phyloP scores from a whole-genome alignment of 2,113 vertebrate species.

The Phocoena phocoena region DNA sequence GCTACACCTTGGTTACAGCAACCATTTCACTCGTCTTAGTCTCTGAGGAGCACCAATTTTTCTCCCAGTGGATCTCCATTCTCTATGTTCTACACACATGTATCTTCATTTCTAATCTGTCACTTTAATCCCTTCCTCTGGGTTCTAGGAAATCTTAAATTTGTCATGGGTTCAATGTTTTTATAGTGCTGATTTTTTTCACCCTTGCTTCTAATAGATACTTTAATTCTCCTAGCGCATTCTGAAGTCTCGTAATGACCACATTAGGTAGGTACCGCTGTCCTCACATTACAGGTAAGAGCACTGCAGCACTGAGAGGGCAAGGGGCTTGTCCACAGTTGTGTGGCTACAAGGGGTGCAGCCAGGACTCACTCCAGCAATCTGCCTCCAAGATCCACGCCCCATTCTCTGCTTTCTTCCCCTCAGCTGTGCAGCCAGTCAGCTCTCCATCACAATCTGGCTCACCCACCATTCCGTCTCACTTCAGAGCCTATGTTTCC shows the following conservation, averaged over 20 bases:
- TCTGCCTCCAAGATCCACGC: neutral
- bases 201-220: neutral
- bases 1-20: neutral
- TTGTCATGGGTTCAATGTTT: neutral
- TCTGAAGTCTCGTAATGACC: neutral
- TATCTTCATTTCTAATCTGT: neutral
- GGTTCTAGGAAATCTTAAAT: neutral
- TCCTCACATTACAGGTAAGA: neutral
- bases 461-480: neutral
- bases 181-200: neutral
- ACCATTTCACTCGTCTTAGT: neutral
- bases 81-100: neutral
- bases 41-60: neutral
- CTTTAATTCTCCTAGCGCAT: neutral
- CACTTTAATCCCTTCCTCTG: neutral
- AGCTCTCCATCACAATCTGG: neutral
- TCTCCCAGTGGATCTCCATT: neutral
- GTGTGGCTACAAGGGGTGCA: neutral
- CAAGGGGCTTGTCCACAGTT: neutral
- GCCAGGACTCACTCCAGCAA: neutral
- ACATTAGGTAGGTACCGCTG: neutral
- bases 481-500: constrained; percentile 14
- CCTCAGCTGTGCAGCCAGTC: neutral
- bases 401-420: neutral
- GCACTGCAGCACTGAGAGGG: neutral